phyloP scores from a whole-genome alignment of 2,888 invertebrate species.

The Petrolisthes manimaculis region DNA sequence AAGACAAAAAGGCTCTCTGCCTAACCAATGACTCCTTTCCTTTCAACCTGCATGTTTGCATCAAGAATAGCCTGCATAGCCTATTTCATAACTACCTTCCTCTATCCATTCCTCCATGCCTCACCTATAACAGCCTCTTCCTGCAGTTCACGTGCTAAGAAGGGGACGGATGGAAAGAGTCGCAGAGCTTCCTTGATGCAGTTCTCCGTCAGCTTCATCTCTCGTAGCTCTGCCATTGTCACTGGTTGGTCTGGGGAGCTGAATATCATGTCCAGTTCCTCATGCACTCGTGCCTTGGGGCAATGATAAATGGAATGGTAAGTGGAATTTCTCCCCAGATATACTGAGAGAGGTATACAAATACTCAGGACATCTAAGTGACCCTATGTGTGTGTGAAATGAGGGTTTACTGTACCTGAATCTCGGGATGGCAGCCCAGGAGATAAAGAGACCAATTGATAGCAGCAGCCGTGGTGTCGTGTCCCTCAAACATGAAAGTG shows the following conservation, averaged over 20 bases:
- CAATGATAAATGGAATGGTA: neutral
- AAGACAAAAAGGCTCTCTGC: too few relatives aligned
- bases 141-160: slow-evolving; percentile 68
- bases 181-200: slow-evolving; percentile 71
- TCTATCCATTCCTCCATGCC: neutral
- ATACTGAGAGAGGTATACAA: neutral
- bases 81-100: neutral
- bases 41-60: too few relatives aligned
- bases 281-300: slow-evolving; percentile 72
- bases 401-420: slow-evolving; percentile 73
- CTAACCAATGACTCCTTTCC: too few relatives aligned
- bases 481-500: slow-evolving; percentile 80
- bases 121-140: slow-evolving; percentile 67
- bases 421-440: slow-evolving; percentile 83
- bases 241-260: slow-evolving; percentile 69
- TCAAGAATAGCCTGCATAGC: too few relatives aligned
- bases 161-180: slow-evolving; percentile 70
- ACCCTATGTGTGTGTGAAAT: neutral
- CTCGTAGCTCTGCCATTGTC: slow-evolving; percentile 49
- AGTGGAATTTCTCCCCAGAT: neutral
- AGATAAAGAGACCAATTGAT: slow-evolving; percentile 88
- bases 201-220: slow-evolving; percentile 70
- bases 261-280: slow-evolving; percentile 72
- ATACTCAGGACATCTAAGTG: neutral
- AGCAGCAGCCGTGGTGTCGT: slow-evolving; percentile 87